Conservation (phyloP, 2,113 vertebrate genomes). For the Tricholaema leucomelas region DNA sequence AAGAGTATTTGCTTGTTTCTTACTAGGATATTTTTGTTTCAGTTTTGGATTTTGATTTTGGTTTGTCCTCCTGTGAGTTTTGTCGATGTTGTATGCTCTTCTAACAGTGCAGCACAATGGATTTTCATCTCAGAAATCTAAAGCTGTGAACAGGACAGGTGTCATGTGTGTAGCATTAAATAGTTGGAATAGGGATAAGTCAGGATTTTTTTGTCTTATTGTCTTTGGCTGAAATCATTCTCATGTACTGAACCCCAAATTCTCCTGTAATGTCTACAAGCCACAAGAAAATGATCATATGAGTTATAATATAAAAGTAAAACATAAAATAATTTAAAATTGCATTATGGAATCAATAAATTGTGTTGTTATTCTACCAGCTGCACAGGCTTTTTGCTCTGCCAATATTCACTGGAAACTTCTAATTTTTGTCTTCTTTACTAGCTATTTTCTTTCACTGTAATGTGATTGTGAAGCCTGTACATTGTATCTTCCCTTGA, state of each 20-base stretch:
- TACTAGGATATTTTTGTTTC: neutral
- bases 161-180: neutral
- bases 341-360: neutral
- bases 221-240: neutral
- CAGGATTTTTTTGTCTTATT: neutral
- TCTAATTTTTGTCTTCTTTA: neutral
- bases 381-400: neutral
- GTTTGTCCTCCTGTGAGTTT: neutral
- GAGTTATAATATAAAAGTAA: neutral
- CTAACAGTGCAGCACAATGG: neutral
- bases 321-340: neutral
- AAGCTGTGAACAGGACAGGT: neutral
- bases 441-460: neutral
- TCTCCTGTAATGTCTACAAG: neutral
- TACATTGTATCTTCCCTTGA: neutral
- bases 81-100: neutral
- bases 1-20: neutral
- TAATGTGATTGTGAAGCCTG: neutral
- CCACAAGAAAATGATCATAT: neutral
- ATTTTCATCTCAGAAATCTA: neutral
- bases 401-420: neutral
- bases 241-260: neutral
- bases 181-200: neutral
- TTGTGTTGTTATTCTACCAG: neutral
- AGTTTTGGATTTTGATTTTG: neutral